Base-by-base conservation (phyloP, 1,140 invertebrate genomes). In the Eriocheir sinensis region DNA sequence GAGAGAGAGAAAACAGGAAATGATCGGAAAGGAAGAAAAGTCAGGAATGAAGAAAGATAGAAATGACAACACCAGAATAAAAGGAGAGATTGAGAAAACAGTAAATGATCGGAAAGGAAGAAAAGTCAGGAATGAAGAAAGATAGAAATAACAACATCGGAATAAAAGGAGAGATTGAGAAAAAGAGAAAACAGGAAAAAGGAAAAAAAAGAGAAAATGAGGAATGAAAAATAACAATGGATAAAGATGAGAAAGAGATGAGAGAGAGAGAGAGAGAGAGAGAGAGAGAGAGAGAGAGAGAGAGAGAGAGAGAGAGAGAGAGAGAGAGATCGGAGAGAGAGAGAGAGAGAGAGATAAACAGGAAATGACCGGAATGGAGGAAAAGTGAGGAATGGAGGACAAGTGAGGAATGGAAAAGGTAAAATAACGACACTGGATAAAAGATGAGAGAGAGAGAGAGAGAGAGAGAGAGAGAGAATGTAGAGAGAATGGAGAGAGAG, bases 261-360 rank as follows among this genome's bases (percentile, higher is more conserved):
- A n/a, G 88, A 89, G 88, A 89, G 88, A 89, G 88, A 89, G 88
- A 89, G 44, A 91, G 89, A 91, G 89, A 91, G 89, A 91, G 89
- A 91, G 89, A 91, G 89, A 91, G 89, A 91, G 89, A 91, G 89
- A 91, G 44, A 72, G 89, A 38, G 90, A 91, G 90, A 91, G 90
- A 91, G 48, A 79, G 90, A 40, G 90, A 91, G 90, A 91, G 90
- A 79, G 27, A 72, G 53, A 40, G 53, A 60, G 32, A 79, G 89
- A 90, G 40, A 27, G 48, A 34, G 17, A 15, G 21, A 90, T 4
- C 30, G 48, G 3, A 27, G 4, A 48, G 41, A 12, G 17, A 9
- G 44, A 0, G 12, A 41, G 30, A 90, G 88, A 17, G 17, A 90
- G 12, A 0, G 32, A 15, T 27, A 90, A 21, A 15, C 32, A 36